A percentile compares a stretch with the other conserved stretches of the same genome.
Evolutionary conservation across 2,888 invertebrate species (phyloP).

Genomic region (Nymphalis c-album): DNA sequence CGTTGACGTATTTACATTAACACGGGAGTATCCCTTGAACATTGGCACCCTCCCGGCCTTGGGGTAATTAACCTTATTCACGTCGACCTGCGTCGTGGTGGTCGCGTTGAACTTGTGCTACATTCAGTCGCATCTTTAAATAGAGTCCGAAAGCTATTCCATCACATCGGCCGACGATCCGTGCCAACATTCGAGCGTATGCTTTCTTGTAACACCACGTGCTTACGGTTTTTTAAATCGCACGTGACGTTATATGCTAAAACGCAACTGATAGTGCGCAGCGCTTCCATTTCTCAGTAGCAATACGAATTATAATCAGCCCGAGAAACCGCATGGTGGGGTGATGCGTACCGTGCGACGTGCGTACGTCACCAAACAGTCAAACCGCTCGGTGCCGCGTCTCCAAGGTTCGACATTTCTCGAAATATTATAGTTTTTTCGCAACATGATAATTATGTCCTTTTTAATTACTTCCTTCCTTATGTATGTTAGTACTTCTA

Average conservation of each 20-base stretch:
- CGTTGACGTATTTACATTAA: neutral
- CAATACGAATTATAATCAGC: constrained; percentile 10
- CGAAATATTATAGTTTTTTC: constrained; percentile 34
- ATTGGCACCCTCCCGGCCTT: constrained; percentile 66
- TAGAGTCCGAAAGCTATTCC: constrained; percentile 60
- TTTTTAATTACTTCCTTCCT: constrained; percentile 33
- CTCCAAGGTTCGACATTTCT: constrained; percentile 49
- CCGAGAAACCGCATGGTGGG: constrained; percentile 16
- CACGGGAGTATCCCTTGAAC: constrained; percentile 14
- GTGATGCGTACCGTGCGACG: constrained; percentile 29
- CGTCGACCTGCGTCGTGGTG: constrained; percentile 56
- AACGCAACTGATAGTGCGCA: constrained; percentile 37
- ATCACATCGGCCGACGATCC: constrained; percentile 45
- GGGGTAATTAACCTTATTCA: constrained; percentile 75
- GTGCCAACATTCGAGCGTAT: constrained; percentile 71
- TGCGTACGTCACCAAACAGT: constrained; percentile 58
- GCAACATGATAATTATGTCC: constrained; percentile 33
- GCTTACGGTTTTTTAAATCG: constrained; percentile 47
- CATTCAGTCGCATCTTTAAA: constrained; percentile 70
- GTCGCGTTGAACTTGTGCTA: constrained; percentile 76
- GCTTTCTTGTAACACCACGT: constrained; percentile 62
- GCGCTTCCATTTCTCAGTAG: constrained; percentile 19
- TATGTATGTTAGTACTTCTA: neutral
- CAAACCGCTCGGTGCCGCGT: constrained; percentile 50
- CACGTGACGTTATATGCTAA: constrained; percentile 30